These are phyloP conservation scores for Fopius arisanus DNA, from an alignment of 1,140 invertebrate species.

Conservation along the genomic window DNA sequence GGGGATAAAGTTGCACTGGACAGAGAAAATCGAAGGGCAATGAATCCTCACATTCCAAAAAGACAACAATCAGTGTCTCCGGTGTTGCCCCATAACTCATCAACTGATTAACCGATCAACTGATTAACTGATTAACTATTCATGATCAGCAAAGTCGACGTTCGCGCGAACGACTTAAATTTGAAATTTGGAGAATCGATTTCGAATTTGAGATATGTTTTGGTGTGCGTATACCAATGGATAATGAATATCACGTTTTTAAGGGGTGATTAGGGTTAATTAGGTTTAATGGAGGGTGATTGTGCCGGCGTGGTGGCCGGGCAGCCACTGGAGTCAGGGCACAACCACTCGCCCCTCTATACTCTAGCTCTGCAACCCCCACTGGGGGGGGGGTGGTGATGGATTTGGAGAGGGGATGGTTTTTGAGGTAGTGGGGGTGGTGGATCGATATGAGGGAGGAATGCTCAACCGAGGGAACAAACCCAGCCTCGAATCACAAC, in stretches of 20 bases:
- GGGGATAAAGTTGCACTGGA: background rate
- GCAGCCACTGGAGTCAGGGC: slow-evolving; percentile 55
- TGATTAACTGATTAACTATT: no score
- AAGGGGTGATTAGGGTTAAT: background rate
- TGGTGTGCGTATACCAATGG: background rate
- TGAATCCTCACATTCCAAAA: background rate
- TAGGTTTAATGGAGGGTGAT: slow-evolving; percentile 44
- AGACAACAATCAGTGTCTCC: no score
- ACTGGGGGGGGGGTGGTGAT: slow-evolving; percentile 27
- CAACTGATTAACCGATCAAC: no score
- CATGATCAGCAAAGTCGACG: no score
- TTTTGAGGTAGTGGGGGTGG: slow-evolving; percentile 32
- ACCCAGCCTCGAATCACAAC: background rate
- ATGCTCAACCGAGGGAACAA: slow-evolving; percentile 7
- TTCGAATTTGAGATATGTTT: background rate
- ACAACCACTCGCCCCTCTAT: slow-evolving; percentile 33
- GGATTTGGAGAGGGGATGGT: slow-evolving; percentile 5
- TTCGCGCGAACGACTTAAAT: no score
- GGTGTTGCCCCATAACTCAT: no score
- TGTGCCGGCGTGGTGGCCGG: slow-evolving; percentile 60
- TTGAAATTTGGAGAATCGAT: no score
- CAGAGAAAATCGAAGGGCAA: background rate
- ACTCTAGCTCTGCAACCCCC: slow-evolving; percentile 26
- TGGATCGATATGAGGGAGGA: slow-evolving; percentile 60
- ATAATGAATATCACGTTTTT: background rate